These are phyloP conservation scores for Alloscopus bannaensis DNA, from an alignment of 2,888 invertebrate genomes.

Conservation along the genomic window DNA sequence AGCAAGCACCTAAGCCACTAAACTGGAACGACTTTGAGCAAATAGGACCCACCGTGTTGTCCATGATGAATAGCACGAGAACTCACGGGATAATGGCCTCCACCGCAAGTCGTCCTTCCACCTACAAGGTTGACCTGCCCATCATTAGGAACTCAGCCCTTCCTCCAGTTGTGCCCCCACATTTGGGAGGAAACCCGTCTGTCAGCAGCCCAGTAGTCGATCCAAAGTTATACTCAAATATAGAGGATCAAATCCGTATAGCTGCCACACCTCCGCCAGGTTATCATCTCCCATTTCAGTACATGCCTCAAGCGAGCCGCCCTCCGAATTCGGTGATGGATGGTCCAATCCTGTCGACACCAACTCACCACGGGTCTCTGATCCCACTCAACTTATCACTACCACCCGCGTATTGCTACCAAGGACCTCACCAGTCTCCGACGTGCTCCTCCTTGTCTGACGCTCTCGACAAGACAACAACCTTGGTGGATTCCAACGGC, in stretches of 20 bases:
- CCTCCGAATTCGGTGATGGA: not conserved
- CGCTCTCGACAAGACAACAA: not conserved
- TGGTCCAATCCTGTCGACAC: not conserved
- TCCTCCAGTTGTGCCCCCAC: not conserved
- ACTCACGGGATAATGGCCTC: not conserved
- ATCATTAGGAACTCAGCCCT: not conserved
- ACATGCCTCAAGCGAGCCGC: slow-evolving; percentile 7
- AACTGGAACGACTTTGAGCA: slow-evolving; percentile 48
- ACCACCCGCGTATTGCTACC: slow-evolving; percentile 37
- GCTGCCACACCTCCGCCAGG: slow-evolving; percentile 5
- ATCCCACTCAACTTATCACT: slow-evolving; percentile 31
- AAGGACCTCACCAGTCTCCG: slow-evolving; percentile 21
- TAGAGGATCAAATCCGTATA: slow-evolving; percentile 22
- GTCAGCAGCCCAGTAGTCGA: not conserved
- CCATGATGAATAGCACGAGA: slow-evolving; percentile 23
- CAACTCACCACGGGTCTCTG: not conserved
- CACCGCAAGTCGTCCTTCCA: slow-evolving; percentile 18
- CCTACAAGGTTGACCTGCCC: slow-evolving; percentile 43
- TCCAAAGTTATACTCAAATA: not conserved
- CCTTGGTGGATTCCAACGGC: slow-evolving; percentile 1
- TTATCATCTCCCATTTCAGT: slow-evolving; percentile 28
- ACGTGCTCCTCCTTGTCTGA: too few relatives aligned
- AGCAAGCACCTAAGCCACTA: not conserved
- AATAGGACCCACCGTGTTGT: slow-evolving; percentile 31
- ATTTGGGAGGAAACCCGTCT: not conserved